These are phyloP conservation scores for Heterodera schachtii DNA, from an alignment of 1,140 invertebrate species.

Conservation along the genomic window DNA sequence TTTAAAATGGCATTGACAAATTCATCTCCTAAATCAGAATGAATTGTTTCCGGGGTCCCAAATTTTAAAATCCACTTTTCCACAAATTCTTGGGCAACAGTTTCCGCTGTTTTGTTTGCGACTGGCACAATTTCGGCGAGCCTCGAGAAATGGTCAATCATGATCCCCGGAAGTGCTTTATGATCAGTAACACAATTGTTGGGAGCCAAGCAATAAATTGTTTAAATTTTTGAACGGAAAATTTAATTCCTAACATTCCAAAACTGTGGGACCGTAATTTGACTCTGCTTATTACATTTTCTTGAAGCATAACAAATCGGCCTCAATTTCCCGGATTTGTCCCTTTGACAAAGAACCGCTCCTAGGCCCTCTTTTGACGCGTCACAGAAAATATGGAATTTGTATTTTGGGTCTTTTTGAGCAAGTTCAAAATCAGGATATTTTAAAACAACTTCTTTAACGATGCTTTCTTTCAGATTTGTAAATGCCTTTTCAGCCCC, in stretches of 20 bases:
- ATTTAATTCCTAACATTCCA: constrained; percentile 7
- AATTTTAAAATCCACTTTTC: neutral
- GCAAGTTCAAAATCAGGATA: constrained; percentile 24
- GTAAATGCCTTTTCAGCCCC: constrained; percentile 64
- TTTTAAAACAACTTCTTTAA: constrained; percentile 29
- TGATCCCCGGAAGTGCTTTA: constrained; percentile 4
- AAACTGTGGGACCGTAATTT: constrained; percentile 3
- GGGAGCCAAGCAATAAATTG: constrained; percentile 9
- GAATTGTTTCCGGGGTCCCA: constrained; percentile 4
- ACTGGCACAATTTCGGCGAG: neutral
- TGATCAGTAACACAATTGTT: constrained; percentile 4
- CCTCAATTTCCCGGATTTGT: neutral
- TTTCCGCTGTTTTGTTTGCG: neutral
- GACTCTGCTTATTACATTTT: constrained; percentile 17
- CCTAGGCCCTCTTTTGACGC: constrained; percentile 13
- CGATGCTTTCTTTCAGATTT: constrained; percentile 60
- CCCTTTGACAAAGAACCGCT: constrained; percentile 22
- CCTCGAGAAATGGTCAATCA: constrained; percentile 9
- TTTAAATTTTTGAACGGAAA: neutral
- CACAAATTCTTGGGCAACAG: neutral
- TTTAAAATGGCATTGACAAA: constrained; percentile 2
- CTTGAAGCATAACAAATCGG: constrained; percentile 23
- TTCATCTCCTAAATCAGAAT: neutral
- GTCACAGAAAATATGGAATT: constrained; percentile 21
- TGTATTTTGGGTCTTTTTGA: neutral